Base-by-base conservation (phyloP, 2,888 invertebrate species). In the Celastrina argiolus region DNA sequence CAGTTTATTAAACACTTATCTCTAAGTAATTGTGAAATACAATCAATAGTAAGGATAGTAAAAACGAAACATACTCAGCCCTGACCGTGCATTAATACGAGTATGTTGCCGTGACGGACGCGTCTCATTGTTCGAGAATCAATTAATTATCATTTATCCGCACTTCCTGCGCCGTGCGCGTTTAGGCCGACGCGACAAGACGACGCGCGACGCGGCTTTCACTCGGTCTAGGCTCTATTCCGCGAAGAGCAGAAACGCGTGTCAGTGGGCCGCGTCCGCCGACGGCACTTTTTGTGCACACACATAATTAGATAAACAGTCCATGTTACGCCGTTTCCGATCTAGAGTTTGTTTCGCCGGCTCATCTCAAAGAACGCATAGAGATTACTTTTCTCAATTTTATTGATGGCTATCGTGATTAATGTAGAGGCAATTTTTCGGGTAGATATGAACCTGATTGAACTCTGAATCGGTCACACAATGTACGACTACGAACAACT, bases 201-300 rank as follows among this genome's bases (percentile, higher is more conserved):
- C 81, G 81, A n/a, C n/a, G n/a, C n/a, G n/a, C n/a, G 31, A 31
- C 31, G 80, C 84, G 80, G 88, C 88, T 90, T 90, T 90, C 90
- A 88, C 89, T 89, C 87, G 84, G 84, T 86, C 86, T 81, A 80
- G 84, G 85, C 79, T 81, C 81, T 88, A 84, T 87, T 91, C 90
- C 84, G 81, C 85, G 90, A 89, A 90, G 88, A 88, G 86, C 87
- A 90, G 88, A 89, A 91, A 76, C 83, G 85, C 85, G 82, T 89
- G 90, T 89, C 80, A 91, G 90, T 91, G 85, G 86, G 88, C 77
- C 90, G 87, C 82, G 87, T 86, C 88, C 87, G 88, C 80, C 79
- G 83, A 74, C 74, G 75, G 82, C 80, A 77, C 85, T 87, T 87
- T 88, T 88, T 88, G 82, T 85, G 74, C 74, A 79, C 79, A 72